These are phyloP conservation scores for Phoenoteleia sp. DNA, from an alignment of 2,888 invertebrate genomes.

Conservation along the genomic window DNA sequence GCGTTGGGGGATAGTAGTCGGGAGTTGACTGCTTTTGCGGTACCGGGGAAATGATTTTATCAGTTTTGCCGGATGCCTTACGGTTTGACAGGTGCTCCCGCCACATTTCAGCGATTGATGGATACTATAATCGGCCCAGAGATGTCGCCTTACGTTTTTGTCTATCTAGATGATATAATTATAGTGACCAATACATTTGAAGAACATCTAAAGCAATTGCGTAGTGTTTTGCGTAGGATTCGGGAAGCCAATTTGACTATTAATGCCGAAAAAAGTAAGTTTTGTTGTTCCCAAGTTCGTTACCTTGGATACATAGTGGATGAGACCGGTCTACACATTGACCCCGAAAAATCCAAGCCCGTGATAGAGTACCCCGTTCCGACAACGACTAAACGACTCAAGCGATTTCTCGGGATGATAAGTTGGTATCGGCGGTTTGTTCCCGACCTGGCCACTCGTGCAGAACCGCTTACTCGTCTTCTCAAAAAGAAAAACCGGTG, in stretches of 20 bases:
- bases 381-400: constrained; percentile 45
- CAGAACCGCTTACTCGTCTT: background rate
- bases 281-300: constrained; percentile 33
- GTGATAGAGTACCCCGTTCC: constrained; percentile 45
- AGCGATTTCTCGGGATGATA: constrained; percentile 75
- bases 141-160: constrained; percentile 50
- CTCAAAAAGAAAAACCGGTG: background rate
- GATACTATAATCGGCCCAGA: constrained; percentile 47
- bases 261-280: constrained; percentile 54
- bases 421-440: constrained; percentile 12
- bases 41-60: constrained; percentile 52
- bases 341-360: constrained; percentile 43
- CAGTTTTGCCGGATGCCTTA: constrained; percentile 64
- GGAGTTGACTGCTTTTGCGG: constrained; percentile 63
- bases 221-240: constrained; percentile 17
- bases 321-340: constrained; percentile 33
- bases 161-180: constrained; percentile 65
- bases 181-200: constrained; percentile 50
- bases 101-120: no score
- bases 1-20: constrained; percentile 56
- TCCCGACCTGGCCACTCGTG: background rate
- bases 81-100: constrained; percentile 64
- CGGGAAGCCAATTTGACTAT: constrained; percentile 17
- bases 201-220: constrained; percentile 53
- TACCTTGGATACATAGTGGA: constrained; percentile 57